Evolutionary conservation across 2,888 invertebrate species (phyloP), one percentile per base, ranked within the genome.

Genomic region (Drosophila gaucha): DNA sequence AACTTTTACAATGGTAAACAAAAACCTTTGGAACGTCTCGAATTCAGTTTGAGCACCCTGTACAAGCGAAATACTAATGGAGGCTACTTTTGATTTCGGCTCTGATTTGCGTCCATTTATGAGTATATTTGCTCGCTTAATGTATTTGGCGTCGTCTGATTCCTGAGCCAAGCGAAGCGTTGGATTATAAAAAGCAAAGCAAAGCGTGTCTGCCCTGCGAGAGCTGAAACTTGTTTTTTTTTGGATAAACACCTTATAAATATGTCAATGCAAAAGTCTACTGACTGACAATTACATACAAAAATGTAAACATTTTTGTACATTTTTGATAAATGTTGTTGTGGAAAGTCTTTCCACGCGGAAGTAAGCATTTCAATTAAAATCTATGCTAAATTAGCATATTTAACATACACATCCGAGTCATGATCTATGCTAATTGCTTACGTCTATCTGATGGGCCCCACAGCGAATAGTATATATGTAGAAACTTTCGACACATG

Each of bases 61-160:
- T 73, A n/a, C n/a, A n/a, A n/a, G 6, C 28, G 9, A 10, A 9
- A 50, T 6, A 41, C 52, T 47, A 41, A 51, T 43, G 31, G 2
- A 2, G 9, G 14, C 9, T 14, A 10, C 4, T 24, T 10, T 10
- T 10, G 10, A 3, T 24, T 4, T 41, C 4, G 41, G 2, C 4
- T 9, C 39, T 46, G 57, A 64, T 50, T 77, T 39, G 43, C 39
- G 16, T 62, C 16, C 51, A 60, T 63, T 74, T n/a, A n/a, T 39
- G 41, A 16, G 24, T 16, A 41, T 84, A 67, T 78, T 67, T 74
- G 50, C 62, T 35, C 41, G 22, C 16, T 51, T 62, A 80, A 80
- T 77, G 74, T 60, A 47, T 60, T 64, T 71, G 86, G 67, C 78
- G 71, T 43, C 84, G 59, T 59, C 65, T n/a, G 57, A 59, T 52